phyloP scores from a whole-genome alignment of 2,113 vertebrate species.

The Corythornis cristatus region DNA sequence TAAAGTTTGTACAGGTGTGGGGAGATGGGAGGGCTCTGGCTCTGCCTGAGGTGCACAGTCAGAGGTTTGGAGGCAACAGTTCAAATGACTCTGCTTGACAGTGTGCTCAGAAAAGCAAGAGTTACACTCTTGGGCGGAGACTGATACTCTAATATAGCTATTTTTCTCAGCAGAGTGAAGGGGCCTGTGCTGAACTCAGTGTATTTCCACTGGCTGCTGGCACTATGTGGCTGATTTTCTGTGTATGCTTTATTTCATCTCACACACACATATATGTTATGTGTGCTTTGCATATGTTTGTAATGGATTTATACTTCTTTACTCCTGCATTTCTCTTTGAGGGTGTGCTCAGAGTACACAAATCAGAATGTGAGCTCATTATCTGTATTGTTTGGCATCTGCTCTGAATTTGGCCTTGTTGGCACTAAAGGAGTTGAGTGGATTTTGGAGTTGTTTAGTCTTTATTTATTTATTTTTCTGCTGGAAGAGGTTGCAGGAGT shows the following conservation, averaged over 20 bases:
- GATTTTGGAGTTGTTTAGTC: neutral
- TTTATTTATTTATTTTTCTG: neutral
- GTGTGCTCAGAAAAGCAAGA: neutral
- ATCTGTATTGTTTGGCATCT: neutral
- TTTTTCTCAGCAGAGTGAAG: neutral
- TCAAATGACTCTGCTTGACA: neutral
- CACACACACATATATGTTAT: neutral
- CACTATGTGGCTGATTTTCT: neutral
- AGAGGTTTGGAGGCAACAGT: neutral
- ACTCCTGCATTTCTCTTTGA: neutral
- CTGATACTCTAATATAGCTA: neutral
- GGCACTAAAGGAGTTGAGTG: neutral
- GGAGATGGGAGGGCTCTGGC: neutral
- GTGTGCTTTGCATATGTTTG: neutral
- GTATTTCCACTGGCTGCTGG: neutral
- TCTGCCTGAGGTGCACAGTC: neutral
- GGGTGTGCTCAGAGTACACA: neutral
- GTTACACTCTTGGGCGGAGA: neutral
- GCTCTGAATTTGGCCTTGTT: neutral
- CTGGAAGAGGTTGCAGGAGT: neutral
- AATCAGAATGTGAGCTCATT: neutral
- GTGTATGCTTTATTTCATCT: neutral
- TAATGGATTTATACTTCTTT: neutral
- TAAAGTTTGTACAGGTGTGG: neutral
- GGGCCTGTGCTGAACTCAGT: neutral